A percentile compares a stretch with the other conserved stretches of the same genome.
Evolutionary conservation across 1,140 invertebrate genomes (phyloP).

Genomic region (Papilio aristodemus): DNA sequence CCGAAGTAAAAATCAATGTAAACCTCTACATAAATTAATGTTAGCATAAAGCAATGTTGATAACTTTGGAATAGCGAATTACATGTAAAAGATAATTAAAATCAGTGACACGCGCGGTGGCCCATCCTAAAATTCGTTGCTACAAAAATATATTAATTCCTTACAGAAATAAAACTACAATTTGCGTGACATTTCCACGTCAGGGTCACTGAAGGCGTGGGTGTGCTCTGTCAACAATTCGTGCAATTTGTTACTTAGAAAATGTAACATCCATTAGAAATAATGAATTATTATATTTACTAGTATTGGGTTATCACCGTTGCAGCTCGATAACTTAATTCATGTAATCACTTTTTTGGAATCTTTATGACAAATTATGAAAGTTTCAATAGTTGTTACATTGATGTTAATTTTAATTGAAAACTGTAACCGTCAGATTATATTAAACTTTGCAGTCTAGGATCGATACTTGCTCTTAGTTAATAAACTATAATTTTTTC

Average conservation of each 20-base stretch:
- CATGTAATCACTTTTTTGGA: too few species aligned
- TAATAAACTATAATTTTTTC: too few species aligned
- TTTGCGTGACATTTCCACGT: conserved; percentile 3
- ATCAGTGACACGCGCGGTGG: neutral
- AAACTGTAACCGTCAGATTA: too few species aligned
- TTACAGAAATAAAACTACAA: neutral
- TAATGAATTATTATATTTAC: neutral
- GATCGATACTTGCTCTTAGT: too few species aligned
- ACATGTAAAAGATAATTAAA: neutral
- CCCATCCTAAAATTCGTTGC: neutral
- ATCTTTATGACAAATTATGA: too few species aligned
- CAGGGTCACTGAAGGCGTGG: neutral
- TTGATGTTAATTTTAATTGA: too few species aligned
- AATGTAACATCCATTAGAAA: neutral
- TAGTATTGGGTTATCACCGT: neutral
- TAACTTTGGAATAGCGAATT: too few species aligned
- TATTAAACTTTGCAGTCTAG: too few species aligned
- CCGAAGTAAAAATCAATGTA: neutral
- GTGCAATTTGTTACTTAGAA: neutral
- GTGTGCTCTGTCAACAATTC: neutral
- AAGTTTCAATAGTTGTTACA: too few species aligned
- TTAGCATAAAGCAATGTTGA: too few species aligned
- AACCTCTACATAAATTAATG: too few species aligned
- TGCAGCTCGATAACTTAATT: too few species aligned
- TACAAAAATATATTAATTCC: neutral